Evolutionary conservation across 2,888 invertebrate genomes (phyloP).

Genomic region (Cosmorhoe ocellata): DNA sequence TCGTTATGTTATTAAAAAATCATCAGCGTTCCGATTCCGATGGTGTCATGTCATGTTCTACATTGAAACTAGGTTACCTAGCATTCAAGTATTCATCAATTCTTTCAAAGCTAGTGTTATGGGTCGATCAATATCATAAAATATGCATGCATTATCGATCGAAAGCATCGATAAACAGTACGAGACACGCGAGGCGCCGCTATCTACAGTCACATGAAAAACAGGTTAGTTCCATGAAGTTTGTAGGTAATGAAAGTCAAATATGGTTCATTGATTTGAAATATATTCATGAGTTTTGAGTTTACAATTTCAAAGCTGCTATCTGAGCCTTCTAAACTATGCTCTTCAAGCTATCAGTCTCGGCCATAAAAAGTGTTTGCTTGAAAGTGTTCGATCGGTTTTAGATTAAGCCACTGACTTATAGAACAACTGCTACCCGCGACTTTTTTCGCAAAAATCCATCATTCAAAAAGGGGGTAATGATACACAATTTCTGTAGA

Average conservation of each 20-base stretch:
- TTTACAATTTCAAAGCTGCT: too few relatives aligned
- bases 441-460: too few relatives aligned
- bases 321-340: too few relatives aligned
- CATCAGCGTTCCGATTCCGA: background rate
- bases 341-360: too few relatives aligned
- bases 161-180: conserved; percentile 19
- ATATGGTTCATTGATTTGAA: too few relatives aligned
- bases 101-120: conserved; percentile 14
- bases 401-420: too few relatives aligned
- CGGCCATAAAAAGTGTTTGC: too few relatives aligned
- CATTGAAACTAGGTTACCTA: conserved; percentile 9
- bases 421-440: too few relatives aligned
- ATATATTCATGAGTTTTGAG: too few relatives aligned
- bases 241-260: background rate
- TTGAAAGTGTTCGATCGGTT: too few relatives aligned
- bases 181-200: conserved; percentile 23
- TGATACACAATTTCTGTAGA: too few relatives aligned
- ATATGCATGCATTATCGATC: conserved; percentile 36
- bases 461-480: too few relatives aligned
- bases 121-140: conserved; percentile 32
- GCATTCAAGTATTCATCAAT: conserved; percentile 11
- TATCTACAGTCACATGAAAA: conserved; percentile 1
- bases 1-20: background rate
- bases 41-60: background rate
- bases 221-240: background rate